Evolutionary conservation across 2,888 invertebrate genomes (phyloP).

Genomic region (Sphaerophoria rueppellii): DNA sequence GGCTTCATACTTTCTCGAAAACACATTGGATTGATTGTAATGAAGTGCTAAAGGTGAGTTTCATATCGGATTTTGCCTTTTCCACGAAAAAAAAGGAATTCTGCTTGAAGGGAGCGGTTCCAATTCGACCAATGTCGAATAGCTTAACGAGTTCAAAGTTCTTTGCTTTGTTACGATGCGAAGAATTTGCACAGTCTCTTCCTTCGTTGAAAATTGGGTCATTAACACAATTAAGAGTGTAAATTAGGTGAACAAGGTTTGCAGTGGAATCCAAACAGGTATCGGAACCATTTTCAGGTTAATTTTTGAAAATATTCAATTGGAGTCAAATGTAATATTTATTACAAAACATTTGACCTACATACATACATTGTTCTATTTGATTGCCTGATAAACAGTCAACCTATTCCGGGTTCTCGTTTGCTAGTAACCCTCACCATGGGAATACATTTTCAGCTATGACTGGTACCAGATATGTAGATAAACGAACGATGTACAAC

Average conservation of each 20-base stretch:
- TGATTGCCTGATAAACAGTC: constrained; percentile 9
- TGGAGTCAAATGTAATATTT: constrained; percentile 5
- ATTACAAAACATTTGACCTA: constrained; percentile 26
- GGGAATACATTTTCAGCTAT: not conserved
- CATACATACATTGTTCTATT: not conserved
- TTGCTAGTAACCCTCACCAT: constrained; percentile 17
- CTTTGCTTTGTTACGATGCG: not conserved
- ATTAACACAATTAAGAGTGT: constrained; percentile 1
- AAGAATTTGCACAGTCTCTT: not conserved
- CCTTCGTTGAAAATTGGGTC: not conserved
- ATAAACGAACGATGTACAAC: not conserved
- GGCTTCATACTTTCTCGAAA: constrained; percentile 22
- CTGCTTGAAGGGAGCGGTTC: not conserved
- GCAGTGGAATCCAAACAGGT: constrained; percentile 20
- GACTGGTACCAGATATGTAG: not conserved
- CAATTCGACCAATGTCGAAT: constrained; percentile 52
- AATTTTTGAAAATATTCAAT: constrained; percentile 3
- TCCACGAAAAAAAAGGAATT: constrained; percentile 30
- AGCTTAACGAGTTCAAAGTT: constrained; percentile 12
- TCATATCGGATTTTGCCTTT: constrained; percentile 8
- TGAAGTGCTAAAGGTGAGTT: constrained; percentile 65
- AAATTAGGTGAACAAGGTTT: not conserved
- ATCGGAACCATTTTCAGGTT: not conserved
- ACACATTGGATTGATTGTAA: constrained; percentile 32
- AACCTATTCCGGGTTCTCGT: constrained; percentile 17